These are phyloP conservation scores for Shinisaurus crocodilurus DNA, from an alignment of 2,113 vertebrate species.

Conservation along the genomic window DNA sequence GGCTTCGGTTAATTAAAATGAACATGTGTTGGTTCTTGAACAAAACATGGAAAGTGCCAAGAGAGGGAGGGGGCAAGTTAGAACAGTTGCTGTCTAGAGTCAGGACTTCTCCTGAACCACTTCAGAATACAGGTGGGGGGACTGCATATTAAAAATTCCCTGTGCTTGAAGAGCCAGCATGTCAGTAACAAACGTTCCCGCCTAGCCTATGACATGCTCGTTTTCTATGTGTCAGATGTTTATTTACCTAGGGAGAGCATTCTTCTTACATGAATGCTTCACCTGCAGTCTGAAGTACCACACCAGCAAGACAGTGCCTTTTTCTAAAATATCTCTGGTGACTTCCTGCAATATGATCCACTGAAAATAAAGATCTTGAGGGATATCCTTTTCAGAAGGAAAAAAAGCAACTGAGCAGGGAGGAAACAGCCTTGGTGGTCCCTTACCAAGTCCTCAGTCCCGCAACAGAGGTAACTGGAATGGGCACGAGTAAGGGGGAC, in stretches of 20 bases:
- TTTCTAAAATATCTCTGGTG: not conserved
- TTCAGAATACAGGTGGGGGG: too few species aligned
- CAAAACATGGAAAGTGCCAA: not conserved
- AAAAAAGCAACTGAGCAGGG: not conserved
- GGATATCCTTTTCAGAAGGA: not conserved
- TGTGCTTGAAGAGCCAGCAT: too few species aligned
- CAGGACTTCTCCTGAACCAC: too few species aligned
- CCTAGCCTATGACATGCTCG: not conserved
- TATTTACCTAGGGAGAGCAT: not conserved
- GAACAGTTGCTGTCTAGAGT: not conserved
- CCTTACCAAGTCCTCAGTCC: not conserved
- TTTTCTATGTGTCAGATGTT: not conserved
- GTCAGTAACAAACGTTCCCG: too few species aligned
- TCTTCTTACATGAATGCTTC: not conserved
- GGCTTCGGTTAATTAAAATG: not conserved
- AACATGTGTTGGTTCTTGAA: not conserved
- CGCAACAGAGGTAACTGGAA: not conserved
- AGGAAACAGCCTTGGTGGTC: not conserved
- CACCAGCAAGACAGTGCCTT: not conserved
- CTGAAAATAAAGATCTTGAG: not conserved
- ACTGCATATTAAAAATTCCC: too few species aligned
- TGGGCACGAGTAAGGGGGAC: not conserved
- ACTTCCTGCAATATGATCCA: not conserved
- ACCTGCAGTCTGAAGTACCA: not conserved
- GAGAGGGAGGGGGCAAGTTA: not conserved